Conservation (phyloP, 2,888 invertebrate genomes). For the Lissocephala sabroskyi region DNA sequence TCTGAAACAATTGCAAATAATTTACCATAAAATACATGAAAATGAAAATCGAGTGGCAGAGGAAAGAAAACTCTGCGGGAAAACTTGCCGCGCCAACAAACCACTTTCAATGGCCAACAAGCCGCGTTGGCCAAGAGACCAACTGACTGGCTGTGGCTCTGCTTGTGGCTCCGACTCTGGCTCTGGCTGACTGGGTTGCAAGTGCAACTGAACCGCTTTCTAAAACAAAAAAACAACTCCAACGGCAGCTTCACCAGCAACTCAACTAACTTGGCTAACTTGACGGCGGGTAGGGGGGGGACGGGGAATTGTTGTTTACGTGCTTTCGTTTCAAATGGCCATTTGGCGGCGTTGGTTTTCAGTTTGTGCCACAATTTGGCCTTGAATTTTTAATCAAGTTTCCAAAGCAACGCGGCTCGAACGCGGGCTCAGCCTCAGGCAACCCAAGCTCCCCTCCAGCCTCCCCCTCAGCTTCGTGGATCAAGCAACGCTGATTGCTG, state of each 20-base stretch:
- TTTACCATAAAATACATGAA: slow-evolving; percentile 17
- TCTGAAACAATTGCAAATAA: slow-evolving; percentile 29
- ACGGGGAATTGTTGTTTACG: no score
- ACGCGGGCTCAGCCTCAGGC: slow-evolving; percentile 21
- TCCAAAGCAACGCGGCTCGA: no score
- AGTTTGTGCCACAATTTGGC: slow-evolving; percentile 58
- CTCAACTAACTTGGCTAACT: no score
- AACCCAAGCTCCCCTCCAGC: slow-evolving; percentile 13
- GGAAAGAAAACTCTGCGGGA: slow-evolving; percentile 1
- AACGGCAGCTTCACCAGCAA: slow-evolving; percentile 11
- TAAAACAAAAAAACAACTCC: not conserved
- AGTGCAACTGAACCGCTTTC: no score
- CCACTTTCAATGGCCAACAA: slow-evolving; percentile 36
- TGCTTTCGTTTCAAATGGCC: slow-evolving; percentile 23
- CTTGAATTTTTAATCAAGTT: slow-evolving; percentile 65
- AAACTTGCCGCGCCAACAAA: slow-evolving; percentile 13
- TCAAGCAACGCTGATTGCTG: not conserved
- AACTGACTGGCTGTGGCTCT: no score
- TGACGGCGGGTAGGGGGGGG: no score
- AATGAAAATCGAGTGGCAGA: slow-evolving; percentile 13
- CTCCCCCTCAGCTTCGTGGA: slow-evolving; percentile 21
- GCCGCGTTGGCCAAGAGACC: slow-evolving; percentile 5
- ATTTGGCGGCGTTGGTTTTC: slow-evolving; percentile 21
- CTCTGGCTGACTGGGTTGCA: no score
- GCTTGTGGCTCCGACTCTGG: no score